Evolutionary conservation across 2,797 vertebrate genomes (phyloP), one percentile per base, ranked within the genome.

Genomic region (Acanthiza pusilla): DNA sequence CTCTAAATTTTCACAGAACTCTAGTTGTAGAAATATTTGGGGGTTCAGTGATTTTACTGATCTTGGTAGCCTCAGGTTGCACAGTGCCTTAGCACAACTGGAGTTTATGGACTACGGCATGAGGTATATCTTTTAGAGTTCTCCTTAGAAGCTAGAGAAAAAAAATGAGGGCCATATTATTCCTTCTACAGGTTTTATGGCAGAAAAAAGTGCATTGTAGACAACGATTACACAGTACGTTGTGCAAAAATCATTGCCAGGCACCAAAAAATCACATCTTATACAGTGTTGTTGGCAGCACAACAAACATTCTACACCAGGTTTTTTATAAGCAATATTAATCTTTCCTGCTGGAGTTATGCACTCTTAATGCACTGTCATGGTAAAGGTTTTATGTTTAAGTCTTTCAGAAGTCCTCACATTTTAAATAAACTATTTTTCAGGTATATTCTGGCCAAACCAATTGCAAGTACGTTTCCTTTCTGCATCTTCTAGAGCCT

Each of bases 221-320:
- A 93, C 93, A 89, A 90, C 66, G 85, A 96, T 96, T 94, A 91
- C 95, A 85, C 77, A 68, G 83, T 95, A 58, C 0, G 2, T 77
- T 71, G 63, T 66, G 57, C 74, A 94, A 96, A 96, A 97, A 91
- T 95, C 94, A 96, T 96, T 94, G 63, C 88, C 88, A 83, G 74
- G 43, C 63, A 79, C 89, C 67, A 82, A 85, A 94, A 94, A 94
- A 79, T 89, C 61, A 71, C 63, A 50, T 91, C 57, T 54, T 90
- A 12, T 65, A 63, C 67, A 79, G 38, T 65, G 65, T 80, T 89
- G 60, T 43, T 94, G 95, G 85, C 96, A 97, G 93, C 65, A 90
- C 93, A 94, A 95, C 94, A 94, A 94, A 96, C 89, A 86, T 77
- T 91, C 95, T 94, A 87, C 83, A 82, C 83, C 50, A 65, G 42